Base-by-base conservation (phyloP, 2,888 invertebrate genomes). In the Pyrrhia umbra region DNA sequence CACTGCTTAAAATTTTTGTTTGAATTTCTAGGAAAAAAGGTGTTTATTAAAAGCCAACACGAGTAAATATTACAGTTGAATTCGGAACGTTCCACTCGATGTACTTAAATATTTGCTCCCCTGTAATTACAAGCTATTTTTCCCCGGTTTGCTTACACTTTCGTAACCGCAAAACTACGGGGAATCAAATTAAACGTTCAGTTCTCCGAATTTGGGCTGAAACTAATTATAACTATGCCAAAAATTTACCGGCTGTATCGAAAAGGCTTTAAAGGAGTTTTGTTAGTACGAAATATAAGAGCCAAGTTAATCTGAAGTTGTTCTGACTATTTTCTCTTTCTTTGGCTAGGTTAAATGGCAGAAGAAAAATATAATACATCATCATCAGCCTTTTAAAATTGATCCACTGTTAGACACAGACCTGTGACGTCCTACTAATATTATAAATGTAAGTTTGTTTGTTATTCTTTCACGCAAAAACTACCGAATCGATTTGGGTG, bases 191-290 rank as follows among this genome's bases (percentile, higher is more conserved):
- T 73, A 58, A 77, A 74, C 77, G 72, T 73, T 60, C 45, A 68
- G 56, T 54, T 50, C 45, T 2, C 39, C 16, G 58, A 21, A 39
- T 62, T 61, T 60, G 20, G 9, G 18, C 51, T 34, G 8, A 58
- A 75, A 73, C 60, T 77, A 73, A 77, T 75, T 75, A 77, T 60
- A 75, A 73, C 68, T 73, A 58, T 60, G 43, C 45, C 57, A 77
- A 77, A 77, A 77, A 68, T 73, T 68, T 73, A 42, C 77, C 47
- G 47, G 1, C 20, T 15, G 56, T 45, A 63, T 57, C 52, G 54
- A 52, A 54, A 57, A 68, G 42, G 34, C 60, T 68, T 40, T 37
- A 27, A 52, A 57, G 56, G 40, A 49, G 58, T 52, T 67, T 46
- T 20, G 46, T 66, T 42, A 21, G 15, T 2, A 46, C 42, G 63